A percentile compares a stretch with the other conserved stretches of the same genome.
These are phyloP conservation scores for Emydoidea blandingii DNA, from an alignment of 2,797 vertebrate species.

Conservation along the genomic window DNA sequence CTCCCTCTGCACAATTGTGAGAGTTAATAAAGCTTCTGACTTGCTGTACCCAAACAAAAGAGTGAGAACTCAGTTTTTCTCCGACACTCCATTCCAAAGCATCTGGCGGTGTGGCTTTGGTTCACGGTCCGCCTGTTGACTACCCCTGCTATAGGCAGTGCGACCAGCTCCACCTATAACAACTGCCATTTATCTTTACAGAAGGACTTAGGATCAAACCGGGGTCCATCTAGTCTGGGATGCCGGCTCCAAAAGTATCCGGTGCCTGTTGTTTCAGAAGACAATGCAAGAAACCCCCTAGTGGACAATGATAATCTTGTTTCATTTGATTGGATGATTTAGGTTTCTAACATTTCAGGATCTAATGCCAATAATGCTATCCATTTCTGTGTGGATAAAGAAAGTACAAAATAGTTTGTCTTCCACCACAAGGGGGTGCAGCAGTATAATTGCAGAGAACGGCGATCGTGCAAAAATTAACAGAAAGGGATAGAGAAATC, in stretches of 20 bases:
- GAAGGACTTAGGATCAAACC: neutral
- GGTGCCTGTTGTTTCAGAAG: neutral
- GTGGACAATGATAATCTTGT: neutral
- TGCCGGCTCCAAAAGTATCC: neutral
- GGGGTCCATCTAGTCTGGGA: neutral
- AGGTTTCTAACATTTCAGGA: neutral
- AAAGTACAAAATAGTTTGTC: neutral
- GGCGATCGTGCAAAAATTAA: neutral
- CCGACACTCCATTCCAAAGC: no score
- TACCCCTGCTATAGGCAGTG: no score
- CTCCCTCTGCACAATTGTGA: no score
- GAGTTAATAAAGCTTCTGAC: no score
- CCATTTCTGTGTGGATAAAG: neutral
- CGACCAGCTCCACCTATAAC: neutral
- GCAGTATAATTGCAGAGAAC: neutral
- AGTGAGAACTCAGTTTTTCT: no score
- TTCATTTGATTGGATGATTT: neutral
- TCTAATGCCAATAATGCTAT: neutral
- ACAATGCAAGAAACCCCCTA: no score
- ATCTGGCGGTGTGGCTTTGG: no score
- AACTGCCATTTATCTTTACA: neutral
- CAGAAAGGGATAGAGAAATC: neutral
- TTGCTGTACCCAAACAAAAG: no score
- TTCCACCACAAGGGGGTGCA: neutral
- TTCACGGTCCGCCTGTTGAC: no score